Evolutionary conservation across 2,888 invertebrate genomes (phyloP), one percentile per base, ranked within the genome.

Genomic region (Uropetala carovei): DNA sequence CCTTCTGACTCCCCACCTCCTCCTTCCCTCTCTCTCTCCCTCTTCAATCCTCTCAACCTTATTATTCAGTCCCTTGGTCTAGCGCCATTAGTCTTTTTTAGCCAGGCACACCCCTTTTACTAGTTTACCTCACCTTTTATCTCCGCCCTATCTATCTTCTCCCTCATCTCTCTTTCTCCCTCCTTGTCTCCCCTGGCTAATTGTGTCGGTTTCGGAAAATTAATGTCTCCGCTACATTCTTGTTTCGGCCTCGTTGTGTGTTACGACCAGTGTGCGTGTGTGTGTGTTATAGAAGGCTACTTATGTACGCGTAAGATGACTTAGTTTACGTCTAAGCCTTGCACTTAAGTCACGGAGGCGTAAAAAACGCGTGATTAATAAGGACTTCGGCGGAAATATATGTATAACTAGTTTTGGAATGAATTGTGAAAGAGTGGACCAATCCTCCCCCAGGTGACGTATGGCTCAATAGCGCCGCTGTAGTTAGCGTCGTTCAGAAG

Each of bases 61-160:
- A 75, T 75, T 75, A 27, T 75, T 7, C 75, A 75, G 18, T 68
- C 68, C 68, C 68, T 68, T 27, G 75, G 22, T 27, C 75, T 75
- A 75, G 75, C 75, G 22, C 75, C 75, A 75, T 75, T 75, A 75
- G 75, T 75, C 75, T 75, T 75, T 75, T 75, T 75, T 27, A 75
- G 27, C 22, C 75, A 0, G 11, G 75, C 13, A 75, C 27, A 75
- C 27, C 75, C 75, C 27, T 75, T 75, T 75, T 43, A 43, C 43
- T 43, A 43, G 43, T 43, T 43, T 43, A 43, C 43, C 75, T 14
- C 75, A 27, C 75, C 75, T 75, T 43, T 75, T 75, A 75, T 75
- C 75, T 13, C 27, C 22, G n/a, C 11, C 5, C 18, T 18, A 75
- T 75, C 75, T 75, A 75, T 75, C 75, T 68, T 68, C 68, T 22